These are phyloP conservation scores for Bolinopsis microptera DNA, from an alignment of 37 sponge, comb jelly and placozoan genomes.

Conservation along the genomic window DNA sequence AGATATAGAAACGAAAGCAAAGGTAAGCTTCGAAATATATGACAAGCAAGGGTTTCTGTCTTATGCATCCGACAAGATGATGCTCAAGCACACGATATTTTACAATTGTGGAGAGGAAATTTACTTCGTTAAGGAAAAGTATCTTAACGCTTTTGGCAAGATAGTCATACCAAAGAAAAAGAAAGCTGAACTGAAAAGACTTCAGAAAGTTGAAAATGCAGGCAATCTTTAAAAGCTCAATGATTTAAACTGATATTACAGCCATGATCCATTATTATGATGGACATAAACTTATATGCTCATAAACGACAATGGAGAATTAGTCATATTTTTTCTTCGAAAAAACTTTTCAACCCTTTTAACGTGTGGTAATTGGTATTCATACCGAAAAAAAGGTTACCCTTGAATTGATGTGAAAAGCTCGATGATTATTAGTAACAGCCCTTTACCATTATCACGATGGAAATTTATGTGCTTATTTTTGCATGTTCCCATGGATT, in stretches of 20 bases:
- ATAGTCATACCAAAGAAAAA: background rate
- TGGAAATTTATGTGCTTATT: no score
- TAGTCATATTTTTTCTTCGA: no score
- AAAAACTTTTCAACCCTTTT: no score
- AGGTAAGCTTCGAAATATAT: background rate
- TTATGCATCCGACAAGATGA: background rate
- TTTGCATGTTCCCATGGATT: no score
- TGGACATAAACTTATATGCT: no score
- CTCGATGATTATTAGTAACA: no score
- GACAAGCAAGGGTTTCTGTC: background rate
- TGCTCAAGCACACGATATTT: background rate
- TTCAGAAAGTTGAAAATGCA: background rate
- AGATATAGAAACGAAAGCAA: background rate
- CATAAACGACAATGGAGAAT: no score
- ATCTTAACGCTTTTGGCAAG: background rate
- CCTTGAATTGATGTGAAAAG: no score
- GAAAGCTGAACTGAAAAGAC: background rate
- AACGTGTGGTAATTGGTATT: no score
- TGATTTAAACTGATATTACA: constrained; percentile 23
- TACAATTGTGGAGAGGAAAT: background rate
- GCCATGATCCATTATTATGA: no score
- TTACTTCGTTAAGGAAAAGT: constrained; percentile 22
- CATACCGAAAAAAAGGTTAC: no score
- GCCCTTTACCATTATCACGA: no score
- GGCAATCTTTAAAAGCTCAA: constrained; percentile 3